Evolutionary conservation across 2,888 invertebrate species (phyloP).

Genomic region (Agrochola lota): DNA sequence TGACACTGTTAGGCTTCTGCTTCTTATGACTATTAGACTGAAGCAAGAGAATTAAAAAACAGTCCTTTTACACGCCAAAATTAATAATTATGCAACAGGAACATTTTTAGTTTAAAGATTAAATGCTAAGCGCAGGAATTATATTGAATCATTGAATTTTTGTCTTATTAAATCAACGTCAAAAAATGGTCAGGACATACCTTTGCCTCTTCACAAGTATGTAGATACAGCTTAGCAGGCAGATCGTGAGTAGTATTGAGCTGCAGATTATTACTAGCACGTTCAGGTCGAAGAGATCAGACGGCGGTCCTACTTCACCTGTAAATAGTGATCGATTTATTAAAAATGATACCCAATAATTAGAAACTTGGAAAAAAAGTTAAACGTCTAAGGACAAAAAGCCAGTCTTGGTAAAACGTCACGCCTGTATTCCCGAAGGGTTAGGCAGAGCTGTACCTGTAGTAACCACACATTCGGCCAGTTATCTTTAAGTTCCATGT

Average conservation of each 20-base stretch:
- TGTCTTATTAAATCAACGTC: neutral
- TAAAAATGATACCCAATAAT: neutral
- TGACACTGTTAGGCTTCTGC: too few relatives aligned
- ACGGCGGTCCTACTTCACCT: constrained; percentile 88
- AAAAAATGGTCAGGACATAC: constrained; percentile 54
- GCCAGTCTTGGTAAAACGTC: neutral
- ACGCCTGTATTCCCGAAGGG: neutral
- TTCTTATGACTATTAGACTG: too few relatives aligned
- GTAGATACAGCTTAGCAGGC: constrained; percentile 85
- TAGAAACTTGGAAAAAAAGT: neutral
- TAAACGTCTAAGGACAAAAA: too few relatives aligned
- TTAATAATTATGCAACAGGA: neutral
- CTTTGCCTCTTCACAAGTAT: constrained; percentile 86
- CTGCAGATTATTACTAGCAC: constrained; percentile 88
- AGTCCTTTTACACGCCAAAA: neutral
- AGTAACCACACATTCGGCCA: neutral
- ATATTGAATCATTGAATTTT: too few relatives aligned
- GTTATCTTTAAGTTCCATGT: too few relatives aligned
- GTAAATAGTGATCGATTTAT: constrained; percentile 16
- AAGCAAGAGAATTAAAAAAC: too few relatives aligned
- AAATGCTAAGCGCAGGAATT: neutral
- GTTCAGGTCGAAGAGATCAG: constrained; percentile 85
- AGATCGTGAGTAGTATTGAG: constrained; percentile 83
- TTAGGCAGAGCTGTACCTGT: too few relatives aligned
- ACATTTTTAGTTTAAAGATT: neutral